phyloP scores from a whole-genome alignment of 2,113 vertebrate species.

The Cololabis saira region DNA sequence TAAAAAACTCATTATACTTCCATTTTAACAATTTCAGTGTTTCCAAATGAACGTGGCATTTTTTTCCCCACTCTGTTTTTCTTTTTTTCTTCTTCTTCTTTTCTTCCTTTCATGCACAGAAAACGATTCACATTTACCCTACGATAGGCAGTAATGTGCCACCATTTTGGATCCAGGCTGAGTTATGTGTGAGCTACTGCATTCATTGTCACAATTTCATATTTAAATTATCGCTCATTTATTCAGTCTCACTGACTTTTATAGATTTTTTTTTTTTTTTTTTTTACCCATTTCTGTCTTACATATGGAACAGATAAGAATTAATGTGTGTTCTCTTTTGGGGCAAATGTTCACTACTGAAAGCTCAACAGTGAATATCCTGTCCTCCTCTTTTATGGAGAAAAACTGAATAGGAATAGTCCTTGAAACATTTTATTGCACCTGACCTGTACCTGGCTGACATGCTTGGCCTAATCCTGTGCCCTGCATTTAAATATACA shows the following conservation, averaged over 20 bases:
- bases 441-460: conserved; percentile 51
- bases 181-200: conserved; percentile 39
- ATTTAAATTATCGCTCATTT: conserved; percentile 47
- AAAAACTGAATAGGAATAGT: conserved; percentile 43
- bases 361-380: not conserved
- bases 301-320: conserved; percentile 30
- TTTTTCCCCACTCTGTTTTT: conserved; percentile 14
- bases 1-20: conserved; percentile 80
- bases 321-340: conserved; percentile 57
- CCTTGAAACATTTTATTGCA: conserved; percentile 56
- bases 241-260: conserved; percentile 5
- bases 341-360: conserved; percentile 27
- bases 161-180: conserved; percentile 29
- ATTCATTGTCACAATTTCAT: conserved; percentile 63
- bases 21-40: conserved; percentile 71
- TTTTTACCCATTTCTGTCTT: not conserved
- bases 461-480: conserved; percentile 25
- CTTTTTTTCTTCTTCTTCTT: not conserved
- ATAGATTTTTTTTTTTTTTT: not conserved
- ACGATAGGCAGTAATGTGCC: conserved; percentile 9
- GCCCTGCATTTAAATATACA: conserved; percentile 67
- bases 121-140: conserved; percentile 3
- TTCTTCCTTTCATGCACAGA: conserved; percentile 27
- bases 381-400: conserved; percentile 54
- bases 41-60: conserved; percentile 61